phyloP scores from a whole-genome alignment of 2,888 invertebrate species.

The Pardosa pseudoannulata region DNA sequence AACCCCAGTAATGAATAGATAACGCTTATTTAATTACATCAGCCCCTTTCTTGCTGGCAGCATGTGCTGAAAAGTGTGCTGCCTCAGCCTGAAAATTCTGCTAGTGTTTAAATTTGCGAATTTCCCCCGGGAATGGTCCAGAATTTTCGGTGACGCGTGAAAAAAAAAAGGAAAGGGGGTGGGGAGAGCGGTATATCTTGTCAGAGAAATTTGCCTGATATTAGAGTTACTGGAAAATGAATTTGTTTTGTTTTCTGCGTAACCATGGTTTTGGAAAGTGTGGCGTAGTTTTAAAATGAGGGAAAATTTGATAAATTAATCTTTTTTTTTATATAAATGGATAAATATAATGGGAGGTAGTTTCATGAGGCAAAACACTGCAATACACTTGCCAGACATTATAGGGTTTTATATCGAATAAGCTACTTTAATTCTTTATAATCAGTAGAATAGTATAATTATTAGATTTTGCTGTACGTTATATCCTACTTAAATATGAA shows the following conservation, averaged over 20 bases:
- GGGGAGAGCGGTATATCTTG: conserved; percentile 51
- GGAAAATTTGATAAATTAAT: too few relatives aligned
- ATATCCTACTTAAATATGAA: too few relatives aligned
- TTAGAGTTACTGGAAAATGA: conserved; percentile 30
- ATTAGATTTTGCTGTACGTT: too few relatives aligned
- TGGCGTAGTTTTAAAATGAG: neutral
- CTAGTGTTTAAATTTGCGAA: conserved; percentile 62
- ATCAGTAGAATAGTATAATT: too few relatives aligned
- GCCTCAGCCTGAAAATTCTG: conserved; percentile 24
- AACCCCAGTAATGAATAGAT: conserved; percentile 4
- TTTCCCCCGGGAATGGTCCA: conserved; percentile 52
- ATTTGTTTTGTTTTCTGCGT: conserved; percentile 19
- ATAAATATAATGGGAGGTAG: too few relatives aligned
- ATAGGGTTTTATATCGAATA: too few relatives aligned
- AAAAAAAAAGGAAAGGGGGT: too few relatives aligned
- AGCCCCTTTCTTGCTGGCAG: neutral
- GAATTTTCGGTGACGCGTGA: conserved; percentile 33
- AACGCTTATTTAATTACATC: conserved; percentile 19
- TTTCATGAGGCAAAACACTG: too few relatives aligned
- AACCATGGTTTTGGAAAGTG: neutral
- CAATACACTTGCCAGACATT: too few relatives aligned
- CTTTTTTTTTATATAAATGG: too few relatives aligned
- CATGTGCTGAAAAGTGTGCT: conserved; percentile 47
- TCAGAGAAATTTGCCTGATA: conserved; percentile 54
- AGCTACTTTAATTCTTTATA: too few relatives aligned